These are phyloP conservation scores for Aphidoletes aphidimyza DNA, from an alignment of 2,888 invertebrate genomes.

Conservation along the genomic window DNA sequence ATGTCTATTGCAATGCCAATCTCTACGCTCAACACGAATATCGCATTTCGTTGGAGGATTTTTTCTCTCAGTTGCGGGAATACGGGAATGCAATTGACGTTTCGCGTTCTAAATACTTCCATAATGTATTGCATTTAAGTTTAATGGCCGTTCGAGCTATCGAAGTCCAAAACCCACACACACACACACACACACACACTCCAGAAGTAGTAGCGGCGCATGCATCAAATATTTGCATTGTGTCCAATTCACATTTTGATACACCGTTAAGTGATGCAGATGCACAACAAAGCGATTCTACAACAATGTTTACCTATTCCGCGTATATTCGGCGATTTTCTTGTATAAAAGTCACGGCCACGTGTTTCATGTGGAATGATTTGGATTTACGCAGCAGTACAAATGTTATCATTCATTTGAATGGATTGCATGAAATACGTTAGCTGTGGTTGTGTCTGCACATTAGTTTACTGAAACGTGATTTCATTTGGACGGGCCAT, in stretches of 20 bases:
- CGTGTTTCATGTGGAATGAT: not conserved
- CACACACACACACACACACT: not conserved
- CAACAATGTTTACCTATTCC: conserved; percentile 32
- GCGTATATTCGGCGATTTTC: not conserved
- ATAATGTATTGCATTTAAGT: conserved; percentile 3
- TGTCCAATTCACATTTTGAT: conserved; percentile 47
- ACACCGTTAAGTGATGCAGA: conserved; percentile 36
- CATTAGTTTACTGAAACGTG: conserved; percentile 38
- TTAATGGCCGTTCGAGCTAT: not conserved
- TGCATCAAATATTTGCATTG: conserved; percentile 31
- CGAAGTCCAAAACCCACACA: not conserved
- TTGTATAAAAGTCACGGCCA: not conserved
- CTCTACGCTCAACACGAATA: conserved; percentile 22
- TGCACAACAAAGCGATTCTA: not conserved
- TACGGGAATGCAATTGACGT: not conserved
- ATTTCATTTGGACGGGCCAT: conserved; percentile 30
- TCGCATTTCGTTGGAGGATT: not conserved
- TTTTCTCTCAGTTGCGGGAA: not conserved
- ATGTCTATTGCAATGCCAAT: not conserved
- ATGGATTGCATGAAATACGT: not conserved
- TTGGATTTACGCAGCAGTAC: not conserved
- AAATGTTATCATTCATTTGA: not conserved
- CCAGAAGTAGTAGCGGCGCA: not conserved
- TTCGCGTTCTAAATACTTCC: conserved; percentile 36
- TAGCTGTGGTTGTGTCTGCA: not conserved